phyloP scores from a whole-genome alignment of 1,140 invertebrate species.

The Batillaria attramentaria region DNA sequence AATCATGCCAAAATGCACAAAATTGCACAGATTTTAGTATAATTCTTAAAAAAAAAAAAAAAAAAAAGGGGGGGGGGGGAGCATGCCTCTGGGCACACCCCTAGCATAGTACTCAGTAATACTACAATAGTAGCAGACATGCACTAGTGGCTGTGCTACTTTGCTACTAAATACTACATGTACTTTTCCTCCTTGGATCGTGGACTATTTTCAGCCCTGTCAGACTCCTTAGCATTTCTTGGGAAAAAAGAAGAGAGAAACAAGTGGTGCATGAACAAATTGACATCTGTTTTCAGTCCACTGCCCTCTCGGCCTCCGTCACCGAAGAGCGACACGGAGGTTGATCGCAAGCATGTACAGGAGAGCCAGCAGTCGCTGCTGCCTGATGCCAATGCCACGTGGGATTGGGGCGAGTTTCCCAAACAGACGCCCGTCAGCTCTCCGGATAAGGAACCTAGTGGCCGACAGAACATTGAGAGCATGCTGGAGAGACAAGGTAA shows the following conservation, averaged over 20 bases:
- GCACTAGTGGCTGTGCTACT: background rate
- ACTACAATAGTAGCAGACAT: too few relatives aligned
- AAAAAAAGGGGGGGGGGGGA: too few relatives aligned
- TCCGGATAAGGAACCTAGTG: background rate
- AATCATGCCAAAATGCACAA: too few relatives aligned
- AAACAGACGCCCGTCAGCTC: slow-evolving; percentile 38
- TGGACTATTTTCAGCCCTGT: background rate
- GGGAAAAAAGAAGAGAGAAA: background rate
- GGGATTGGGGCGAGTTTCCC: slow-evolving; percentile 98
- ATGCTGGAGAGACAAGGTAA: slow-evolving; percentile 21
- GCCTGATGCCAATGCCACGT: slow-evolving; percentile 77
- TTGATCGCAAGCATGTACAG: slow-evolving; percentile 78
- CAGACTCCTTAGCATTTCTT: background rate
- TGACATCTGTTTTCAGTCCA: slow-evolving; percentile 71
- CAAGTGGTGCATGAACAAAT: background rate
- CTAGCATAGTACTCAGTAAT: too few relatives aligned
- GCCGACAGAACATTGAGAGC: background rate
- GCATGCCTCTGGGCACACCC: too few relatives aligned
- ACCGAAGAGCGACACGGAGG: slow-evolving; percentile 94
- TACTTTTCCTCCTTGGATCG: too few relatives aligned
- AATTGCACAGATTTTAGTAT: too few relatives aligned
- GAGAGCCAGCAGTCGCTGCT: slow-evolving; percentile 73
- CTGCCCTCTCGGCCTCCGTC: slow-evolving; percentile 81
- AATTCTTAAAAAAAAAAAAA: too few relatives aligned
- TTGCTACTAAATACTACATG: too few relatives aligned